Evolutionary conservation across 2,113 vertebrate genomes (phyloP).

Genomic region (Ellobius talpinus): DNA sequence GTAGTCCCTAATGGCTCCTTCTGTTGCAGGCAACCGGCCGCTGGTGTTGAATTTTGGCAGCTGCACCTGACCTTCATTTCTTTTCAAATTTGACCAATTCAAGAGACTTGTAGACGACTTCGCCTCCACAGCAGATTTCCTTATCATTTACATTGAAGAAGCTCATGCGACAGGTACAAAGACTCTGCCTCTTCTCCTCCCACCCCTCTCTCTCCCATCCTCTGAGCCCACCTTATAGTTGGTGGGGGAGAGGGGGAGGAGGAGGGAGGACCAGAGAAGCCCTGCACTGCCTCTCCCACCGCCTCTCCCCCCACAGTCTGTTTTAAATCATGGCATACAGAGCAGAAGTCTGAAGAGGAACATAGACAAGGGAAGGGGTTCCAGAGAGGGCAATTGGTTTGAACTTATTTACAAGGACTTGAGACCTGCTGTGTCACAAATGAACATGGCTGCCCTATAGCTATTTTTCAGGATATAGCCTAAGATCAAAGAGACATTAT

Average conservation of each 20-base stretch:
- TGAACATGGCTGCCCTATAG: neutral
- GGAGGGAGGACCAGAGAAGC: neutral
- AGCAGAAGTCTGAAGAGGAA: neutral
- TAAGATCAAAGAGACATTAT: neutral
- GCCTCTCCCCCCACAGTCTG: neutral
- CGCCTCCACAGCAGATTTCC: constrained; percentile 91
- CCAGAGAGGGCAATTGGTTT: neutral
- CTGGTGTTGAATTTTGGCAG: constrained; percentile 96
- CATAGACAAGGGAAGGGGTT: neutral
- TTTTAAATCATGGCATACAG: neutral
- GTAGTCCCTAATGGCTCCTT: neutral
- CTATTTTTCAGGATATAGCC: neutral
- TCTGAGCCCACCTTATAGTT: neutral
- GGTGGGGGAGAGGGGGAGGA: accelerated
- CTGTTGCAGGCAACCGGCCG: constrained; percentile 88
- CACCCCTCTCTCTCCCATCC: too few species aligned
- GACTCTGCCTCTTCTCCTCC: neutral
- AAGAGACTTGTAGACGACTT: constrained; percentile 94
- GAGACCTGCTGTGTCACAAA: neutral
- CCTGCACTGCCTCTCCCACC: neutral
- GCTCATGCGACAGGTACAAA: constrained; percentile 93
- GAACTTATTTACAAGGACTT: neutral
- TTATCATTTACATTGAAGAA: constrained; percentile 95
- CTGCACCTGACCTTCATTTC: constrained; percentile 97
- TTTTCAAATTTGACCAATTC: constrained; percentile 94